Conservation (phyloP, 2,797 vertebrate genomes). For the Dipus sagitta region DNA sequence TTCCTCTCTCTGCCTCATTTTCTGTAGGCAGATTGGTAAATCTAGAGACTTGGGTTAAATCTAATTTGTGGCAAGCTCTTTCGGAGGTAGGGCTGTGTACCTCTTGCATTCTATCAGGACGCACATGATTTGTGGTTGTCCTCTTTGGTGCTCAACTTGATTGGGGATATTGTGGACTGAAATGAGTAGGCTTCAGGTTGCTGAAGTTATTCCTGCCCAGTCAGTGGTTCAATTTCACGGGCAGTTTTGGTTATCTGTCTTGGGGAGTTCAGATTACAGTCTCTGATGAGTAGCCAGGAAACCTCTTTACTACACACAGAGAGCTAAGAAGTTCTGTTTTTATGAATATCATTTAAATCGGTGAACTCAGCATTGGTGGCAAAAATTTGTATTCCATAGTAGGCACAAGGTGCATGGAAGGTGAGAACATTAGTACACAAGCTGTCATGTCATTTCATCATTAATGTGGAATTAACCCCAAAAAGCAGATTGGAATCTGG, state of each 20-base stretch:
- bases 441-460: neutral
- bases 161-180: neutral
- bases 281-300: slow-evolving; percentile 12
- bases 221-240: neutral
- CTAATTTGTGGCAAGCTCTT: slow-evolving; percentile 10
- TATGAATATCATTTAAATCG: neutral
- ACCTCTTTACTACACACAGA: neutral
- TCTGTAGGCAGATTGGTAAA: neutral
- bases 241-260: slow-evolving; percentile 19
- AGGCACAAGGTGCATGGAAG: neutral
- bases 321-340: neutral
- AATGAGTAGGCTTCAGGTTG: neutral
- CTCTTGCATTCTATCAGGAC: neutral
- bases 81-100: neutral
- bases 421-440: neutral
- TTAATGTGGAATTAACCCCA: neutral
- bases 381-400: slow-evolving; percentile 1
- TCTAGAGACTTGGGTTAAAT: slow-evolving; percentile 22
- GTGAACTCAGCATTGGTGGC: neutral
- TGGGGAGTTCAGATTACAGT: neutral
- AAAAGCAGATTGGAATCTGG: slow-evolving; percentile 42
- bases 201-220: neutral
- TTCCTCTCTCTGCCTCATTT: slow-evolving; percentile 35
- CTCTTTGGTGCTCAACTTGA: neutral
- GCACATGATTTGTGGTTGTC: neutral